Evolutionary conservation across 2,113 vertebrate species (phyloP).

Genomic region (Oreochromis spilurus): DNA sequence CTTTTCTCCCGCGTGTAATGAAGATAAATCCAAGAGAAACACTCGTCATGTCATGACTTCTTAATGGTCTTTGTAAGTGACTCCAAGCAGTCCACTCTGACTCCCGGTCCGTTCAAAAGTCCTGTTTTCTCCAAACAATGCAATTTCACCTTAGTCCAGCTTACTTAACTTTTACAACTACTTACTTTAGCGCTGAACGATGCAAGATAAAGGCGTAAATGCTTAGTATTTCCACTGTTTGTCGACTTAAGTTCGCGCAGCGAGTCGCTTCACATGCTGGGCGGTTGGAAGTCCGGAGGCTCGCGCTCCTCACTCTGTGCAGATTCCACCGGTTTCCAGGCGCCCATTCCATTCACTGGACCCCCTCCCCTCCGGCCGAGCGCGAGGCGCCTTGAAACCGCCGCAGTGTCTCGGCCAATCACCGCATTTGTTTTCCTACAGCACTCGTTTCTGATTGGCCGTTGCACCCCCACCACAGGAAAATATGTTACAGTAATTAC

Average conservation of each 20-base stretch:
- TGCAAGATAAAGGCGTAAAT: neutral
- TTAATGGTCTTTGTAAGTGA: conserved; percentile 71
- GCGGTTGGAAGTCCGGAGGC: conserved; percentile 47
- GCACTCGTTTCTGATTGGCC: conserved; percentile 58
- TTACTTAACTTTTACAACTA: neutral
- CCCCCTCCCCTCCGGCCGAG: neutral
- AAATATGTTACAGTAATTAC: conserved; percentile 51
- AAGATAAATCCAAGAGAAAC: conserved; percentile 36
- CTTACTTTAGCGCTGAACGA: neutral
- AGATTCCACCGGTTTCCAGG: conserved; percentile 71
- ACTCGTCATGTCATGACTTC: conserved; percentile 66
- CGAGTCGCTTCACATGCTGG: conserved; percentile 30
- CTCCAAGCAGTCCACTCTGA: conserved; percentile 60
- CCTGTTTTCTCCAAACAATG: neutral
- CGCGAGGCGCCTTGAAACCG: conserved; percentile 70
- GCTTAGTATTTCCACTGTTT: conserved; percentile 1
- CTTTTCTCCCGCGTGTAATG: neutral
- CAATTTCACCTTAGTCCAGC: neutral
- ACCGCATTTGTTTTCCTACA: conserved; percentile 71
- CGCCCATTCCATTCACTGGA: conserved; percentile 68
- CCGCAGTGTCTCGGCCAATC: conserved; percentile 64
- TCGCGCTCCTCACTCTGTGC: conserved; percentile 56
- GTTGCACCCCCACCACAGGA: conserved; percentile 13
- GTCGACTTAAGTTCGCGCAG: conserved; percentile 11
- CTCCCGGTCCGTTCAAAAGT: conserved; percentile 1